Base-by-base conservation (phyloP, 1,140 invertebrate genomes). In the Papilio polytes region DNA sequence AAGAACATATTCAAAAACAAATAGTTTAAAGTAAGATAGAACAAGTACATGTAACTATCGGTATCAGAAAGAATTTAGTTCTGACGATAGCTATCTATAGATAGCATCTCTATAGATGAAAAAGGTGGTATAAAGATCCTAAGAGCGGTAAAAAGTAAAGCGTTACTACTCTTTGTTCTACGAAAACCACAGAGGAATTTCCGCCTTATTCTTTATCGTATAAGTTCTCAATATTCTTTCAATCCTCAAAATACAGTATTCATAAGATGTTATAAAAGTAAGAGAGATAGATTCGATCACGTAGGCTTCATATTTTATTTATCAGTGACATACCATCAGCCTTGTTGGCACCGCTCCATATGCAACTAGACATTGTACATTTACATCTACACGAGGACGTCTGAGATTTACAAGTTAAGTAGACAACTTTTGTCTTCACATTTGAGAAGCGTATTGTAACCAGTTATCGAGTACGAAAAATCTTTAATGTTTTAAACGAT, bases 261-360 rank as follows among this genome's bases (percentile, higher is more conserved):
- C 18, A 53, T 53, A n/a, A 63, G 63, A 15, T 66, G 63, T 66
- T 63, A 31, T 66, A 31, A n/a, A 12, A 31, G 22, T 66, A 70
- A 26, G 15, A 70, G 63, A 66, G 3, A 15, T 26, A 10, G 20
- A 20, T 22, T 70, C 12, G 63, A 31, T 31, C 26, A 31, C 12
- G 59, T 26, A 0, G 12, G 15, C 12, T 70, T 70, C 63, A 63
- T 63, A 26, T 63, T 36, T 70, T 36, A 70, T 70, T 36, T 70
- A 70, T 70, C 63, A 70, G 18, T 70, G 63, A 70, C 63, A 70
- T 70, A 31, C 26, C 20, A 26, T 22, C 22, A 70, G 63, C 26
- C 63, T 31, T 36, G 63, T 70, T 70, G 63, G 63, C 63, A 70
- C 6, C 26, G 26, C 12, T 70, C 63, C 63, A 70, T 70, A 13